Base-by-base conservation (phyloP, 2,797 vertebrate genomes). In the Jordanella pulchra region DNA sequence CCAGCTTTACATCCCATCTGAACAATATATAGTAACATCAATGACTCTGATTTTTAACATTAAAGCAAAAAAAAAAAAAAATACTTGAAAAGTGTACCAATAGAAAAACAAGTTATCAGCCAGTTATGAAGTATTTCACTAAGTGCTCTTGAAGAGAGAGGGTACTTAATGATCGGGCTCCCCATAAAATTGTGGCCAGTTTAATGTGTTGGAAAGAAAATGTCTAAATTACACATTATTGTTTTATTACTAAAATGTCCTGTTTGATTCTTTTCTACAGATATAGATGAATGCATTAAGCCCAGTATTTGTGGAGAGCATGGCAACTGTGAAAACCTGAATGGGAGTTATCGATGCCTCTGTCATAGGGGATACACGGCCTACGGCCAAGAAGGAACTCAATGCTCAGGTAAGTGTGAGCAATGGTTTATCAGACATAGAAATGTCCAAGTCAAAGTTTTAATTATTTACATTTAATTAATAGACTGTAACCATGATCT, bases 281-380 rank as follows among this genome's bases (percentile, higher is more conserved):
- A 94, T 53, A 73, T 82, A 0, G 1, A 94, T 73, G 94, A 94
- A 80, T 94, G 94, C 39, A 0, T 0, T 0, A 4, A 69, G 1
- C 67, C 72, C 17, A 0, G 64, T 2, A 44, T 89, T 23, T 95
- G 94, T 51, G 93, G 93, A 54, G 0, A 1, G 17, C 7, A 69
- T 1, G 93, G 89, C 7, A 4, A 0, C 0, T 95, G 94, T 69
- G 0, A 0, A 12, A 94, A 95, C 63, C 0, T 0, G 1, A 0
- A 14, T 0, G 91, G 94, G 48, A 89, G 89, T 72, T 95, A 89
- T 72, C 47, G 7, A 75, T 95, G 94, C 74, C 30, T 2, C 0
- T 95, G 94, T 70, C 0, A 4, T 1, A 0, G 45, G 30, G 93
- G 94, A 56, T 92, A 82, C 87, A 94, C 85, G 42, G 94, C 86